Conservation (phyloP, 2,888 invertebrate species). For the Beris chalybata region DNA sequence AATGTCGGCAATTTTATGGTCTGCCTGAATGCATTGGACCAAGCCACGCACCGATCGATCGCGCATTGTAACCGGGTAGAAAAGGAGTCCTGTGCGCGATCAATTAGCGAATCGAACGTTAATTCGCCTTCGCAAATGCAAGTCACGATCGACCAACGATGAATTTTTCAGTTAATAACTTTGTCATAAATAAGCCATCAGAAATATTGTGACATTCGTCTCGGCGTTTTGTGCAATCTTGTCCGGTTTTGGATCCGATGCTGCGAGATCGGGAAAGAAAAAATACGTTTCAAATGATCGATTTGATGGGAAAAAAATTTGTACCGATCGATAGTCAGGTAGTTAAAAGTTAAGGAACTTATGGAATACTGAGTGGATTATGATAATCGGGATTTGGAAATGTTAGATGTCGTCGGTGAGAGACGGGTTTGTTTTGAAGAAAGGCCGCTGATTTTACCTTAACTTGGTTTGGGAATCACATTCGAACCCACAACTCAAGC, state of each 20-base stretch:
- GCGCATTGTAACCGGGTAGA: neutral
- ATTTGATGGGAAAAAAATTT: conserved; percentile 23
- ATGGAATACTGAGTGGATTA: conserved; percentile 25
- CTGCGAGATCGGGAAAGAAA: no score
- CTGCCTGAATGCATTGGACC: neutral
- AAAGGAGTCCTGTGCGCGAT: conserved; percentile 42
- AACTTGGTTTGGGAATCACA: no score
- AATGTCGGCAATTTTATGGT: conserved; percentile 2
- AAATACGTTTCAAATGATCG: neutral
- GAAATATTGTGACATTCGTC: conserved; percentile 36
- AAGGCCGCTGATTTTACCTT: no score
- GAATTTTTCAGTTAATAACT: conserved; percentile 41
- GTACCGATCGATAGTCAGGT: conserved; percentile 16
- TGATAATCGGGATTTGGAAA: conserved; percentile 15
- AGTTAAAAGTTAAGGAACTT: conserved; percentile 25
- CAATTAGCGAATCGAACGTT: conserved; percentile 53
- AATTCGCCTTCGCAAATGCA: conserved; percentile 51
- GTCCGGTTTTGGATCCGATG: conserved; percentile 19
- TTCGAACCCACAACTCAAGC: neutral
- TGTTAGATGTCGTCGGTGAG: no score
- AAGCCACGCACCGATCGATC: neutral
- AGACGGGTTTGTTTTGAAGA: no score
- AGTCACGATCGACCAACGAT: conserved; percentile 47
- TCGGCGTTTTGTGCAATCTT: conserved; percentile 24
- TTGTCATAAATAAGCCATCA: conserved; percentile 40